Evolutionary conservation across 1,140 invertebrate genomes (phyloP), one percentile per base, ranked within the genome.

Genomic region (Drosophila aff.): DNA sequence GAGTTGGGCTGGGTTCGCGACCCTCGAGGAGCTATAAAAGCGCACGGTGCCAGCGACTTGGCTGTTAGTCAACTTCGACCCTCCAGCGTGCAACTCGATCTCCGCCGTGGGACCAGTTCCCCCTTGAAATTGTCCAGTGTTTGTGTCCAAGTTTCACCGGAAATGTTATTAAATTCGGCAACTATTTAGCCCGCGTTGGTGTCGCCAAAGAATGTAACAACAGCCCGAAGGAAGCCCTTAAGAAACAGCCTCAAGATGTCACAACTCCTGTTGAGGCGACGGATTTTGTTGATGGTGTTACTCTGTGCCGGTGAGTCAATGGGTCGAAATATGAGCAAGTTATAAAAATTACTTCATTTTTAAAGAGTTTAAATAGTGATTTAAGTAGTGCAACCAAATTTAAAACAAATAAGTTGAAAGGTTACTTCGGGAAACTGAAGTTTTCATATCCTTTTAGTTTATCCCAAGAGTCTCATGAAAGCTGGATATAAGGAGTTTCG

Each of bases 1-100:
- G 63, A 68, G 63, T 28, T 68, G 43, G 40, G 28, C 13, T 72
- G 40, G 68, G 67, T 38, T 43, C 67, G 44, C 38, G 26, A 50
- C 38, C 69, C 53, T 49, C 38, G 53, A 41, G 44, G 68, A 23
- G 55, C 83, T 87, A 87, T 87, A 89, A 84, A 89, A 87, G 76
- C 76, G 59, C n/a, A 16, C 49, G 33, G 18, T 18, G n/a, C 23
- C 10, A 23, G 33, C 73, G 38, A 55, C 58, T 47, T 44, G 31
- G 38, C 46, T 50, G 73, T 85, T 58, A 84, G 82, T 83, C 73
- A 81, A 40, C 53, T 26, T 63, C 40, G 23, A 49, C 55, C 33
- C 47, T 60, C 21, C 66, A 61, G 33, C 46, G 79, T 63, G 73
- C 49, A 67, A 82, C 49, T 63, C 58, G 80, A 82, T 82, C 64